Percentiles rank a stretch among this genome's conserved stretches.
phyloP scores from a whole-genome alignment of 2,888 invertebrate genomes.

The Sinodicranocentrus sp. region DNA sequence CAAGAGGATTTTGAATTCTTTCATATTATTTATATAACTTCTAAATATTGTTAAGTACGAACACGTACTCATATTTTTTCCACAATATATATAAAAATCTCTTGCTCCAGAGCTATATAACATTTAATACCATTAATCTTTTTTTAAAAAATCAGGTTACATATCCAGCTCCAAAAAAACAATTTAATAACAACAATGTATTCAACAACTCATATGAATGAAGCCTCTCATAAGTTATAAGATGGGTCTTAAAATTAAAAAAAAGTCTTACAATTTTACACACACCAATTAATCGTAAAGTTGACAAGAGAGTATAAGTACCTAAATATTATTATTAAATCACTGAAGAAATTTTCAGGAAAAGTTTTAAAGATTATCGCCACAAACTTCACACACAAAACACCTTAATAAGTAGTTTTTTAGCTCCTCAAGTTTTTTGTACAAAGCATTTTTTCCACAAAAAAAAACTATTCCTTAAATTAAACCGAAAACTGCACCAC shows the following conservation, averaged over 20 bases:
- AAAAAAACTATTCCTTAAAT: too few species aligned
- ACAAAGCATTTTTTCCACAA: too few species aligned
- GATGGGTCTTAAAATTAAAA: not conserved
- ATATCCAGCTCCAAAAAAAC: conserved; percentile 25
- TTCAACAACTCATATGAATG: not conserved
- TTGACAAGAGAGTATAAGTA: too few species aligned
- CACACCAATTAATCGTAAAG: too few species aligned
- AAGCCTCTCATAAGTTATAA: not conserved
- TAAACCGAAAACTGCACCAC: too few species aligned
- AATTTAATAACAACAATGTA: not conserved
- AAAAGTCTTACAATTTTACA: too few species aligned
- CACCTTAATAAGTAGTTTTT: too few species aligned
- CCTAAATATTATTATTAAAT: too few species aligned
- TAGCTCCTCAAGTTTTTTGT: too few species aligned
- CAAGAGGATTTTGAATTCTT: not conserved
- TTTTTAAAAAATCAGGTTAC: conserved; percentile 34
- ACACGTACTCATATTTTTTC: not conserved
- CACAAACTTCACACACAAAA: too few species aligned
- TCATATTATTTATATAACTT: conserved; percentile 9
- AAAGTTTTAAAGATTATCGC: too few species aligned
- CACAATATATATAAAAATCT: conserved; percentile 23
- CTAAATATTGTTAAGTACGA: conserved; percentile 17
- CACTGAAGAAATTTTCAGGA: too few species aligned
- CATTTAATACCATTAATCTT: conserved; percentile 32
- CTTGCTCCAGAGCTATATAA: conserved; percentile 35